Conservation (phyloP, 1,140 invertebrate species). For the honey bee (Apis mellifera) region Amel_HAv3.1 CM009943.2:3107001-3107500, state of each 20-base stretch:
- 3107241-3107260: constrained; percentile 68
- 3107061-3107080: too few relatives aligned
- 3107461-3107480: constrained; percentile 82
- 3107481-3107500: constrained; percentile 80
- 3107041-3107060: too few relatives aligned
- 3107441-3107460: constrained; percentile 83
- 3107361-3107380: constrained; percentile 77
- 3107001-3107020: not conserved
- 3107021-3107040: not conserved
- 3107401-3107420: constrained; percentile 79
- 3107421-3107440: constrained; percentile 82
- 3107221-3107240: constrained; percentile 43
- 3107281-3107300: constrained; percentile 26
- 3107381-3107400: constrained; percentile 78
- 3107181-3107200: too few relatives aligned
- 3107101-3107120: too few relatives aligned
- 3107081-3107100: too few relatives aligned
- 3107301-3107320: constrained; percentile 54
- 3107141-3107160: too few relatives aligned
- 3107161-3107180: too few relatives aligned
- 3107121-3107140: too few relatives aligned
- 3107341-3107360: constrained; percentile 52
- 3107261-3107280: constrained; percentile 58
- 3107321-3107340: constrained; percentile 47
- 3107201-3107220: not conserved